Base-by-base conservation (phyloP, 2,797 vertebrate genomes). In the Dipus sagitta region DNA sequence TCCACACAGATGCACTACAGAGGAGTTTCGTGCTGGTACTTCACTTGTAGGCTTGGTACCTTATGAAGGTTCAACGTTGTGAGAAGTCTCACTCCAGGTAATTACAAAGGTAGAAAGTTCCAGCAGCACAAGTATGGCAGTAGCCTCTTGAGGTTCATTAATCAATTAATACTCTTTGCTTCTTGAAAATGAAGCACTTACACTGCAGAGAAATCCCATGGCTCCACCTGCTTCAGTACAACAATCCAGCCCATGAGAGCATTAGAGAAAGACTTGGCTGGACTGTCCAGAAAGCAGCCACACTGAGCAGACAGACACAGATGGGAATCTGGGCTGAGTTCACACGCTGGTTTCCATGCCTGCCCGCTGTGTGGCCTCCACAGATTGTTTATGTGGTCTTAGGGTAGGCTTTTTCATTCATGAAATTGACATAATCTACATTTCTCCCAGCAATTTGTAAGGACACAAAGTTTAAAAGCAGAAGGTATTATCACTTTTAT, bases 31-130 rank as follows among this genome's bases (percentile, higher is more conserved):
- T 32, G 32, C 42, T 64, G 28, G n/a, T n/a, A 30, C 47, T 70
- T 87, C 15, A 28, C n/a, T 88, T 17, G 60, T 42, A 65, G 88
- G 52, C 64, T 21, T 62, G 64, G 71, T 32, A 70, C 34, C 32
- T 47, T 86, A 17, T 32, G 30, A 86, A 95, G 64, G 71, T 71
- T 71, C 75, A 70, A 75, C 64, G 65, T 67, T 26, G 76, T 77
- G 68, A 38, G 72, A 88, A 54, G n/a, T 74, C 79, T 86, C 38
- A 76, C n/a, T 91, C 4, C 20, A 95, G 65, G 30, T 94, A 67
- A 90, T 86, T 94, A 60, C 34, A 90, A 79, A 86, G 68, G 68
- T 9, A 78, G 72, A 82, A 79, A 30, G 84, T 82, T 86, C 42
- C 60, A 65, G 58, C 14, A 81, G 78, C 24, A 86, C 11, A 14